phyloP scores from a whole-genome alignment of 2,888 invertebrate species.

The Meiosimyza platycephala region DNA sequence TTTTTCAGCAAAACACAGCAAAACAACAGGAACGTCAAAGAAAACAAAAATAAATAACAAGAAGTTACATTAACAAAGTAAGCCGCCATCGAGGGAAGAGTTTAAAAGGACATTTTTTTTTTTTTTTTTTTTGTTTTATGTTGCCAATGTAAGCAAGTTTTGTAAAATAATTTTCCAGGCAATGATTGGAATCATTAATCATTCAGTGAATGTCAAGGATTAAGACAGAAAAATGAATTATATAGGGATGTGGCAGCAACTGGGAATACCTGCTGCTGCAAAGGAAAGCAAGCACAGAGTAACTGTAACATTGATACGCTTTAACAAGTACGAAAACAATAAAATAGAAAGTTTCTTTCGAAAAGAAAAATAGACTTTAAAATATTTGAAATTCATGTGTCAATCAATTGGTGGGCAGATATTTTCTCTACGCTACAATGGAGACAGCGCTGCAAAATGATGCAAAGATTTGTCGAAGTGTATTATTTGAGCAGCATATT shows the following conservation, averaged over 20 bases:
- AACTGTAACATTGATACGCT: background rate
- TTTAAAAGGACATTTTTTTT: too few species aligned
- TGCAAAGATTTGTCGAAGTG: too few species aligned
- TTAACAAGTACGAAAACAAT: background rate
- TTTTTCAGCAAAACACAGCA: constrained; percentile 15
- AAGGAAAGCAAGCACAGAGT: background rate
- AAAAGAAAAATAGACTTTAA: too few species aligned
- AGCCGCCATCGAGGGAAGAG: background rate
- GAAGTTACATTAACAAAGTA: constrained; percentile 1
- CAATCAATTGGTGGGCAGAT: too few species aligned
- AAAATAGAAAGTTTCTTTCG: constrained; percentile 1
- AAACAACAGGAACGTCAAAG: constrained; percentile 17
- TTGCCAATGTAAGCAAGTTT: constrained; percentile 29
- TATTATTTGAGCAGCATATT: too few species aligned
- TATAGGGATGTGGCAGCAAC: constrained; percentile 24
- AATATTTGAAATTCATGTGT: too few species aligned
- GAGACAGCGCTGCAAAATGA: too few species aligned
- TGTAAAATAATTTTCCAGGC: constrained; percentile 31
- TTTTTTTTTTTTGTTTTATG: background rate
- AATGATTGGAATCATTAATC: constrained; percentile 47
- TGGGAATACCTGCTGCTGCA: constrained; percentile 3
- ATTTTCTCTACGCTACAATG: too few species aligned
- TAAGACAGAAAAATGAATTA: constrained; percentile 34
- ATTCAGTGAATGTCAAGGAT: constrained; percentile 44
- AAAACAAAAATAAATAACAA: constrained; percentile 2